Evolutionary conservation across 1,140 invertebrate species (phyloP).

Genomic region (Onthophagus taurus): DNA sequence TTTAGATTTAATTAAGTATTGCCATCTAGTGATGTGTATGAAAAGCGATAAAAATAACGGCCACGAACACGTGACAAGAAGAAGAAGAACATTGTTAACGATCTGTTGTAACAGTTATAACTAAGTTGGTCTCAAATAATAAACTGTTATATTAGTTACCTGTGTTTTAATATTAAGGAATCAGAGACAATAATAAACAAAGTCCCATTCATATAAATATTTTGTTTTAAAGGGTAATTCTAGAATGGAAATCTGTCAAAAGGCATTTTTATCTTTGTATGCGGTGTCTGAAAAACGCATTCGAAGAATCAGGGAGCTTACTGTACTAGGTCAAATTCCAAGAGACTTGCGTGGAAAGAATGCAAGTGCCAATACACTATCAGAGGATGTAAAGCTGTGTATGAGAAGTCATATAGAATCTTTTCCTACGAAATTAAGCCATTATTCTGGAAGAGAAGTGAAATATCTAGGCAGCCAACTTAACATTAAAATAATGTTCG

Average conservation of each 20-base stretch:
- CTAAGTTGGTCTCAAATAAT: too few species aligned
- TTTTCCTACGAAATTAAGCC: constrained; percentile 4
- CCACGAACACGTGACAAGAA: too few species aligned
- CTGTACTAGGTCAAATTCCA: constrained; percentile 2
- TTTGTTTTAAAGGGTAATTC: too few species aligned
- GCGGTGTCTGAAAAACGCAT: constrained; percentile 2
- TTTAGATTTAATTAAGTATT: too few species aligned
- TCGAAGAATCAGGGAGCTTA: constrained; percentile 6
- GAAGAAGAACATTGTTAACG: too few species aligned
- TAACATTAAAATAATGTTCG: constrained; percentile 6
- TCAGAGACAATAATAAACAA: too few species aligned
- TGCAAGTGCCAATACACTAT: constrained; percentile 3
- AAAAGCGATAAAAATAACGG: too few species aligned
- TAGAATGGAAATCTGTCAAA: background rate
- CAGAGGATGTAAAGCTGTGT: background rate
- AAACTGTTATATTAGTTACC: too few species aligned
- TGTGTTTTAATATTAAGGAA: too few species aligned
- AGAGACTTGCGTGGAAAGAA: background rate
- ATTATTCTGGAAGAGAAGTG: background rate
- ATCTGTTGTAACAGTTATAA: too few species aligned
- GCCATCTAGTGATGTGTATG: too few species aligned
- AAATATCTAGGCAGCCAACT: background rate
- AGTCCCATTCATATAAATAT: too few species aligned
- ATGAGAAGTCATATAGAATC: constrained; percentile 3
- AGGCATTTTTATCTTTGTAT: constrained; percentile 5